Percentiles rank a stretch among this genome's conserved stretches.
These are phyloP conservation scores for Drosophila multiciliata DNA, from an alignment of 2,888 invertebrate genomes.

Conservation along the genomic window DNA sequence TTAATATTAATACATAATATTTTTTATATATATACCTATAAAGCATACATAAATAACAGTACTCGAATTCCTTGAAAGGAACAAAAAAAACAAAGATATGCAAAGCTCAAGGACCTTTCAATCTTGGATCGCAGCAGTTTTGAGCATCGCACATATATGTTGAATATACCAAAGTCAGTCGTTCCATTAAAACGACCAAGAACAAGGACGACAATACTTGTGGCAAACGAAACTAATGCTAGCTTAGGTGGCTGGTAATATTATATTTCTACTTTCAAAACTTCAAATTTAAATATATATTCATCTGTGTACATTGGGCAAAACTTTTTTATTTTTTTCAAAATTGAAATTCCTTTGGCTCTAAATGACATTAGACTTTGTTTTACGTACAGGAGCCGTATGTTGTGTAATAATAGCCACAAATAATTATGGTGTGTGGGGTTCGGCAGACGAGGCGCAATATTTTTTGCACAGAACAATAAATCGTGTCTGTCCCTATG, in stretches of 20 bases:
- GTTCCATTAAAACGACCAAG: slow-evolving; percentile 33
- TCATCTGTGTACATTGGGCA: background rate
- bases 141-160: background rate
- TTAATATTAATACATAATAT: background rate
- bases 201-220: slow-evolving; percentile 66
- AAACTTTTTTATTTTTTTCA: background rate
- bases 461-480: slow-evolving; percentile 37
- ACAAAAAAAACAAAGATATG: background rate
- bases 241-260: slow-evolving; percentile 14
- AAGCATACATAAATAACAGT: background rate
- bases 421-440: slow-evolving; percentile 54
- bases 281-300: slow-evolving; percentile 11
- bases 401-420: slow-evolving; percentile 54
- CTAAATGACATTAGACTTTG: slow-evolving; percentile 50
- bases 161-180: background rate
- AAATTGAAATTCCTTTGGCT: background rate
- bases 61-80: background rate
- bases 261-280: slow-evolving; percentile 38
- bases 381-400: slow-evolving; percentile 59
- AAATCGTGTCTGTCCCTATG: slow-evolving; percentile 41
- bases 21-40: background rate
- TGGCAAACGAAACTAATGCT: slow-evolving; percentile 34
- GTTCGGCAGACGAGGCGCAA: slow-evolving; percentile 41
- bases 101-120: background rate
- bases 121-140: background rate